These are phyloP conservation scores for Thripadectes ignobilis DNA, from an alignment of 2,797 vertebrate genomes.

Conservation along the genomic window DNA sequence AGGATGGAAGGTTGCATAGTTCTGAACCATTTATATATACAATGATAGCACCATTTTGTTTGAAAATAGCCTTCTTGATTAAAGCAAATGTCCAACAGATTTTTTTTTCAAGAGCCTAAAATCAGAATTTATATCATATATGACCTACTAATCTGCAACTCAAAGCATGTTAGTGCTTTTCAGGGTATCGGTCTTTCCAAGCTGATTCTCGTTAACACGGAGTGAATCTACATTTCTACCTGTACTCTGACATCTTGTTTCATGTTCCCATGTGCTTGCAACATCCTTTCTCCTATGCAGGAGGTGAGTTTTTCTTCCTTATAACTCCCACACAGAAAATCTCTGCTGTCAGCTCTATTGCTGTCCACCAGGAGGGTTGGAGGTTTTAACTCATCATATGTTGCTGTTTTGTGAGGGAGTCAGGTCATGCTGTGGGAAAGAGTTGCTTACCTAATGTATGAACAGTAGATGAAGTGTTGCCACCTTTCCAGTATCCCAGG, in stretches of 20 bases:
- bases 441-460: not conserved
- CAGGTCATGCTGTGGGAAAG: not conserved
- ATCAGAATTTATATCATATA: not conserved
- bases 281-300: not conserved
- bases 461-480: not conserved
- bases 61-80: not conserved
- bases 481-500: not conserved
- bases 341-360: not conserved
- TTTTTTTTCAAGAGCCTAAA: not conserved
- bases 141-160: not conserved
- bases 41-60: not conserved
- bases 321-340: not conserved
- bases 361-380: not conserved
- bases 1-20: not conserved
- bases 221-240: not conserved
- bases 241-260: not conserved
- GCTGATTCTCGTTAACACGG: not conserved
- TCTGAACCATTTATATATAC: not conserved
- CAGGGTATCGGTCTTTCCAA: not conserved
- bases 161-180: not conserved
- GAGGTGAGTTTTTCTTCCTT: not conserved
- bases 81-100: not conserved
- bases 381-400: rapidly evolving
- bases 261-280: not conserved
- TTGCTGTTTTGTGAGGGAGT: not conserved